Evolutionary conservation across 2,113 vertebrate genomes (phyloP).

Genomic region (Prionailurus bengalensis): DNA sequence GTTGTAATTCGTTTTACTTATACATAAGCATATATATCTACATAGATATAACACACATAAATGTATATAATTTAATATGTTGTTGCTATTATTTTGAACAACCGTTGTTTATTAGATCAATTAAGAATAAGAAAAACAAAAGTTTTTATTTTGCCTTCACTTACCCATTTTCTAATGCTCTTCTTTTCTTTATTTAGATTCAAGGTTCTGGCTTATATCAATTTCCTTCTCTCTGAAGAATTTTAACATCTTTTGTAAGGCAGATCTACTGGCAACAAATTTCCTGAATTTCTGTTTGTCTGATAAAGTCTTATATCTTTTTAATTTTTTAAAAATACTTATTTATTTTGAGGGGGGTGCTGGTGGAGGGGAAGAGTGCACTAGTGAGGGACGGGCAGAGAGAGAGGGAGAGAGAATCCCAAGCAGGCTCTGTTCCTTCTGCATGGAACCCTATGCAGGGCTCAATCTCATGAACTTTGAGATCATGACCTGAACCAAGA

Average conservation of each 20-base stretch:
- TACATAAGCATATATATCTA: neutral
- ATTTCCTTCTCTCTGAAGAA: constrained; percentile 19
- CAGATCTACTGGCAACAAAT: neutral
- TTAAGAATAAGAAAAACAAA: constrained; percentile 32
- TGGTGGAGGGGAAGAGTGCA: no score
- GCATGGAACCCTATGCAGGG: no score
- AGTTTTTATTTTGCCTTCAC: neutral
- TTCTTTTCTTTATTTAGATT: neutral
- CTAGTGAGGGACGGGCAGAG: no score
- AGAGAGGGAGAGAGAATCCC: no score
- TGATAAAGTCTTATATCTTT: neutral
- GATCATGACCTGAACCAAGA: no score
- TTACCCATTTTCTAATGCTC: neutral
- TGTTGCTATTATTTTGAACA: constrained; percentile 38
- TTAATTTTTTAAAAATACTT: neutral
- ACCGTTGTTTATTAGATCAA: constrained; percentile 8
- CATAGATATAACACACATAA: neutral
- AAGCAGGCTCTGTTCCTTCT: no score
- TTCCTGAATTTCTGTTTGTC: neutral
- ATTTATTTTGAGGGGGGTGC: no score
- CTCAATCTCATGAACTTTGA: no score
- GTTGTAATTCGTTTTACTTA: neutral
- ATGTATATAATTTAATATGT: constrained; percentile 1
- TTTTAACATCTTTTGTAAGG: constrained; percentile 23
- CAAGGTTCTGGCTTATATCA: constrained; percentile 1